Evolutionary conservation across 2,113 vertebrate genomes (phyloP), one percentile per base, ranked within the genome.

Genomic region (Eretmochelys imbricata): DNA sequence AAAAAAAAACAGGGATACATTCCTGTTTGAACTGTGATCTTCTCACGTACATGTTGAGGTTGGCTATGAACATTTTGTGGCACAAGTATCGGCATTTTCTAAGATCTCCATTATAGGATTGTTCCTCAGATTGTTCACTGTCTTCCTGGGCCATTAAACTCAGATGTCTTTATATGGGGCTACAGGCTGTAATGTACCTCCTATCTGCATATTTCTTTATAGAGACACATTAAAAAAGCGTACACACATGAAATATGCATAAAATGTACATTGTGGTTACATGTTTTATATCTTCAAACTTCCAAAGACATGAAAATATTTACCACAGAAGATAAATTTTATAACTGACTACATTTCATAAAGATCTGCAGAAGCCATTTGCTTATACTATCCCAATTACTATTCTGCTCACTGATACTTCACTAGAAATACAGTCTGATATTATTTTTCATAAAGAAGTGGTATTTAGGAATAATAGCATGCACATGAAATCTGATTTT

Each of bases 281-380:
- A 38, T 91, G 55, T 87, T 98, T 98, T 97, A 96, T 81, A 65
- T 90, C 89, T 97, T 94, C 88, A 94, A 91, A 92, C 82, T 93
- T 88, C 90, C 88, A 96, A 86, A 29, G 87, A 94, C 62, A 94
- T 93, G 85, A 93, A 97, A 96, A 97, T 88, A 96, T 91, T 97
- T 96, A 97, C 87, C 87, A 84, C 78, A 76, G 62, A 93, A 93
- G 79, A 98, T 97, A 97, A 97, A 98, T 94, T 75, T 94, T 78
- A 51, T 96, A 96, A 95, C 48, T 90, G 8, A 29, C 22, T 89
- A 62, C 87, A 89, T 94, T 93, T 80, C 76, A 96, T 96, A 95
- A 95, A 97, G 88, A 84, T 50, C 54, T 94, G 57, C 46, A 89
- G 65, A 48, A 93, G 29, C 42, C 42, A 20, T 97, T 97, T 96